Evolutionary conservation across 2,113 vertebrate species (phyloP).

Genomic region (Callospermophilus lateralis): DNA sequence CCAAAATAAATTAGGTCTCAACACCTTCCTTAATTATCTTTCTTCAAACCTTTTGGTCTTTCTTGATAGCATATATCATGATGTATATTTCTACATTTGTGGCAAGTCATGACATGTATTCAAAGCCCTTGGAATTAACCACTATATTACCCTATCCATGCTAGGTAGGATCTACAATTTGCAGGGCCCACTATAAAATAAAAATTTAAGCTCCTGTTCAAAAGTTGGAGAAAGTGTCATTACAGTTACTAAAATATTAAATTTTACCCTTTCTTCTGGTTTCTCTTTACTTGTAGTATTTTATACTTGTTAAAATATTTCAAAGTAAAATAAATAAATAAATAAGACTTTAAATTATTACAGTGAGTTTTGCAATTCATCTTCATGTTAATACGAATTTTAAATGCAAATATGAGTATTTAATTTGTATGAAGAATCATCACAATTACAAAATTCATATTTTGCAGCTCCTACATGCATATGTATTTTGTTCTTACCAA

Average conservation of each 20-base stretch:
- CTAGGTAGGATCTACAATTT: neutral
- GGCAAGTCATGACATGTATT: neutral
- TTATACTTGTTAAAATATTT: neutral
- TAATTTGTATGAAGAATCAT: neutral
- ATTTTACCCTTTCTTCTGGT: neutral
- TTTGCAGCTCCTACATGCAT: neutral
- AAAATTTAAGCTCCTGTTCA: neutral
- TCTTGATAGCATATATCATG: neutral
- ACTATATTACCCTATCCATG: no score
- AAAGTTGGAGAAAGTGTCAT: neutral
- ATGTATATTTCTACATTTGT: neutral
- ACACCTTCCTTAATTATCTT: neutral
- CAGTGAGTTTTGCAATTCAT: neutral
- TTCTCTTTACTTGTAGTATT: neutral
- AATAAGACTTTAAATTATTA: conserved; percentile 8
- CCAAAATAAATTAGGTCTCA: neutral
- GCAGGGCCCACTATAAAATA: neutral
- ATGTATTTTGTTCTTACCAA: neutral
- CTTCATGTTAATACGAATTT: neutral
- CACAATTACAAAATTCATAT: neutral
- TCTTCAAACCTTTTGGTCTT: neutral
- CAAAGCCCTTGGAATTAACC: neutral
- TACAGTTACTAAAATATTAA: neutral
- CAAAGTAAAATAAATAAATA: neutral
- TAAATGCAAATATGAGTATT: neutral